Base-by-base conservation (phyloP, 1,140 invertebrate species). In the Linepithema humile region DNA sequence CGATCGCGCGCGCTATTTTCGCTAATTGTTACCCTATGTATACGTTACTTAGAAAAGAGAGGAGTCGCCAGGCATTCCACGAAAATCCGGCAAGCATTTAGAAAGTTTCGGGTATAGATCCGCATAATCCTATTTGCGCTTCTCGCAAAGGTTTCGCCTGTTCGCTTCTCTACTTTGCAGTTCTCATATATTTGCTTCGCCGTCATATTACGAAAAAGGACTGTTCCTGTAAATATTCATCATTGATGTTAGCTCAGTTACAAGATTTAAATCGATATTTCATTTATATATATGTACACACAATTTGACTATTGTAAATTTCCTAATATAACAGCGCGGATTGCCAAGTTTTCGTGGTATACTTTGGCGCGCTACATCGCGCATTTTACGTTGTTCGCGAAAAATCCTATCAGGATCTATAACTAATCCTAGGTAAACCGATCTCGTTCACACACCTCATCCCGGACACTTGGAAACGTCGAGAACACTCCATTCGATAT, bases 1-100 rank as follows among this genome's bases (percentile, higher is more conserved):
- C 73, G 84, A 83, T 85, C 64, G 64, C 84, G 64, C 67, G 43
- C 78, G 82, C 84, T 65, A 75, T 74, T 15, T 6, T n/a, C 12
- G 38, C 74, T 38, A 55, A 55, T 69, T 29, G 73, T 48, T 53
- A 69, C n/a, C 62, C 7, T 65, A 26, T 15, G 23, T 35, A 12
- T 65, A 45, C 29, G 43, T 65, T 43, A 67, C 26, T 72, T 43
- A 29, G 20, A 62, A 84, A 38, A 85, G 50, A 80, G 38, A 45
- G 20, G 40, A 43, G 26, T 43, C 5, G 12, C 67, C 17, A 50
- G 15, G 26, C 15, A 72, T 55, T 17, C 35, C 48, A 43, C 45
- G 26, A 83, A 59, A 70, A 70, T 38, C 4, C 26, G 65, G n/a
- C 40, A 55, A 72, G 17, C 35, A 1, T 60, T 10, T 20, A 60